Percentiles rank a stretch among this genome's conserved stretches.
Evolutionary conservation across 2,888 invertebrate species (phyloP).

Genomic region (Troides oblongomaculatus): DNA sequence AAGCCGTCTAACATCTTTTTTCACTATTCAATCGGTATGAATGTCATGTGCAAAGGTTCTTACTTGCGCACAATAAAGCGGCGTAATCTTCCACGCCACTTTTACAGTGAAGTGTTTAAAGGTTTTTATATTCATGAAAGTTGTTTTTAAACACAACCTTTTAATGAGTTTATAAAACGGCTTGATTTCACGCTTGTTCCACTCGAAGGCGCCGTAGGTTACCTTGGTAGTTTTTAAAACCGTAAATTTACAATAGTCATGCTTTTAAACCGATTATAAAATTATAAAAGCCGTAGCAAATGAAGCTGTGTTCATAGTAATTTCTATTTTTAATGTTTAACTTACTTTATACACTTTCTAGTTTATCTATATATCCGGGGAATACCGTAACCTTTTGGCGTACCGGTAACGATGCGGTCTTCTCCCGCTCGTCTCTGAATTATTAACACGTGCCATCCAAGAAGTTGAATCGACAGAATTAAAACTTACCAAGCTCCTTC

Average conservation of each 20-base stretch:
- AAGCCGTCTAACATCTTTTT: background rate
- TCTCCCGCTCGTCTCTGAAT: slow-evolving; percentile 57
- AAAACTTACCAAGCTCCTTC: slow-evolving; percentile 69
- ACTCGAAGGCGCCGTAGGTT: background rate
- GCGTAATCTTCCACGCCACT: background rate
- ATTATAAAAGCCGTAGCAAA: background rate
- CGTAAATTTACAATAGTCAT: background rate
- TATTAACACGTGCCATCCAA: slow-evolving; percentile 70
- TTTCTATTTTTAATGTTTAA: background rate
- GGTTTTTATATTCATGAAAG: background rate
- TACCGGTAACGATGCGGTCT: slow-evolving; percentile 61
- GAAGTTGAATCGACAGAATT: slow-evolving; percentile 74
- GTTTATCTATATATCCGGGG: slow-evolving; percentile 32
- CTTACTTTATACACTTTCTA: slow-evolving; percentile 32
- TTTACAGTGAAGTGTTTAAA: slow-evolving; percentile 9
- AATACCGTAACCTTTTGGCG: slow-evolving; percentile 44
- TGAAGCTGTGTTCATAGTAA: background rate
- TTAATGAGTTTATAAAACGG: slow-evolving; percentile 11
- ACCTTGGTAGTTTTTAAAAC: background rate
- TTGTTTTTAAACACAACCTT: slow-evolving; percentile 7
- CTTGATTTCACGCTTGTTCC: background rate
- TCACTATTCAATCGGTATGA: background rate
- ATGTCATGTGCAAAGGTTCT: background rate
- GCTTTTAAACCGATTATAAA: background rate
- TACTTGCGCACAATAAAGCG: background rate